Base-by-base conservation (phyloP, 1,140 invertebrate genomes). In the Cotesia typhae region DNA sequence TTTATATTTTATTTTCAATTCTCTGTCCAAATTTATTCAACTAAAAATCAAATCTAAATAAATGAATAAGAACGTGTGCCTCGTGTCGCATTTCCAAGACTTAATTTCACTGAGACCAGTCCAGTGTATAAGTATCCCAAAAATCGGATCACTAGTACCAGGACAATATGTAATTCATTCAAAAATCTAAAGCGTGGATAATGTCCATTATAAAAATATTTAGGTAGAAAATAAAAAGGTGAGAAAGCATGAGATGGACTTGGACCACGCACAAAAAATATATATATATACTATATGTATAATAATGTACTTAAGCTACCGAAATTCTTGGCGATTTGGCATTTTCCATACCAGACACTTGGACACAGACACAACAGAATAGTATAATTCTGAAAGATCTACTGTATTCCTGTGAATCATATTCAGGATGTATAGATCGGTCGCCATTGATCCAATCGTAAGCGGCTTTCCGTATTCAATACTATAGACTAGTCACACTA, bases 271-370 rank as follows among this genome's bases (percentile, higher is more conserved):
- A 28, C 28, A 28, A 28, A 28, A 28, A 28, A 28, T 28, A 28
- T 28, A 28, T 28, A 28, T 28, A 53, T 28, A 28, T 28, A 53
- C 14, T 52, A 47, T 52, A 47, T 52, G 20, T 10, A 28, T 20
- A 35, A 35, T 17, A 66, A 41, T 28, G 20, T 37, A 64, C 17
- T 63, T 10, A 17, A 70, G 68, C 59, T 4, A 20, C 37, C 10
- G 68, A 9, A 81, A 80, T 80, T 77, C 52, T 14, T 14, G 57
- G 67, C 74, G 75, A 78, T 80, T 83, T 78, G 68, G 78, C 74
- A 82, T 82, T 47, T 7, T 47, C 41, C 6, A 47, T 9, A 9
- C 2, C 72, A 60, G 76, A 79, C 79, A 80, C 79, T 75, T n/a
- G 17, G n/a, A 57, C 41, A 28, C 28, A 28, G 28, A 28, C 28